phyloP scores from a whole-genome alignment of 1,140 invertebrate genomes.

The Hermetia illucens region DNA sequence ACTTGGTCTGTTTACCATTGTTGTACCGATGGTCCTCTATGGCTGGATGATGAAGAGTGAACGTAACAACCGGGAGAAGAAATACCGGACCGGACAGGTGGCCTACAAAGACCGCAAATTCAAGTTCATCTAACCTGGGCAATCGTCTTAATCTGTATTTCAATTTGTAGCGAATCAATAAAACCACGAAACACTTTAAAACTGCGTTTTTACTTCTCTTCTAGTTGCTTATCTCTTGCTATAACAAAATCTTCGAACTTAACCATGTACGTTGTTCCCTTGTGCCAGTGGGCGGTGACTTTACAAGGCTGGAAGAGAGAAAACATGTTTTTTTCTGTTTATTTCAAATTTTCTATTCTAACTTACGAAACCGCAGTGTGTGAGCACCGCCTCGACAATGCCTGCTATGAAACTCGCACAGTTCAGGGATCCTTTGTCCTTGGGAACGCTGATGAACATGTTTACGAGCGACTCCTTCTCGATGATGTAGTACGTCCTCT shows the following conservation, averaged over 20 bases:
- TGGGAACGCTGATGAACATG: conserved; percentile 93
- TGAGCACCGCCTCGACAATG: conserved; percentile 91
- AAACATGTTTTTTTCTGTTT: conserved; percentile 4
- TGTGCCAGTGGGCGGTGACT: conserved; percentile 96
- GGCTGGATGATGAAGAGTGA: conserved; percentile 37
- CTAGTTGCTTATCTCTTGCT: conserved; percentile 78
- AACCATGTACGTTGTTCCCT: conserved; percentile 98
- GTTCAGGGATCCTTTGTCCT: conserved; percentile 93
- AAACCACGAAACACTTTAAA: background rate
- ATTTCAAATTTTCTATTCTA: background rate
- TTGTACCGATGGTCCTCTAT: conserved; percentile 41
- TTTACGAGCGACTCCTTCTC: conserved; percentile 95
- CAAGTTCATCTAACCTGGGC: conserved; percentile 39
- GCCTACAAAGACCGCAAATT: conserved; percentile 51
- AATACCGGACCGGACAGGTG: conserved; percentile 49
- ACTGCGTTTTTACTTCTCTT: conserved; percentile 56
- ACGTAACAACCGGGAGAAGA: conserved; percentile 38
- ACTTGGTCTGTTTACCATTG: conserved; percentile 34
- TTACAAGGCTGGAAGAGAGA: conserved; percentile 71
- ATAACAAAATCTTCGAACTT: conserved; percentile 95
- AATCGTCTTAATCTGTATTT: conserved; percentile 2
- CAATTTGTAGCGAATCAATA: conserved; percentile 13
- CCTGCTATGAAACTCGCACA: conserved; percentile 98
- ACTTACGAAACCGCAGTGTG: conserved; percentile 89
- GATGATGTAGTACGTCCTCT: conserved; percentile 94